phyloP scores from a whole-genome alignment of 1,140 invertebrate genomes.

The Drosophila ercepeae region DNA sequence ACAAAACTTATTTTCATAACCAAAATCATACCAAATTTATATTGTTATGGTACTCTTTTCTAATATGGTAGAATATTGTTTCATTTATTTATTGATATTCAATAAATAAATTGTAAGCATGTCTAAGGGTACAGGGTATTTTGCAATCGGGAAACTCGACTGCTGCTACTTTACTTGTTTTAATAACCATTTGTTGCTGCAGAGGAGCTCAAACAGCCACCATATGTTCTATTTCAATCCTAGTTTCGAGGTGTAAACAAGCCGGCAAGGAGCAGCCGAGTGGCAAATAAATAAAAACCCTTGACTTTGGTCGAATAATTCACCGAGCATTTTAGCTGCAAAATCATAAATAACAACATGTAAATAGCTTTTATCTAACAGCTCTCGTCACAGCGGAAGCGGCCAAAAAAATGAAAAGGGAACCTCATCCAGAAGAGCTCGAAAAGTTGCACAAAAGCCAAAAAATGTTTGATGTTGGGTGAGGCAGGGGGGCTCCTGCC shows the following conservation, averaged over 20 bases:
- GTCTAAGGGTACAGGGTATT: too few species aligned
- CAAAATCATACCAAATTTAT: too few species aligned
- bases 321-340: conserved; percentile 78
- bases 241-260: conserved; percentile 35
- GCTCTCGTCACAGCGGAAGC: conserved; percentile 78
- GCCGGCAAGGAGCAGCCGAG: conserved; percentile 33
- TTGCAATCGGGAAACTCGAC: too few species aligned
- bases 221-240: conserved; percentile 1
- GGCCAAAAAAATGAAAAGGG: conserved; percentile 10
- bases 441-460: conserved; percentile 69
- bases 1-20: too few species aligned
- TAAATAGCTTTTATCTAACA: conserved; percentile 82
- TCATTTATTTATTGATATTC: too few species aligned
- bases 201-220: background rate
- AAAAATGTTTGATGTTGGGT: background rate
- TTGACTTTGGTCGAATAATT: conserved; percentile 40
- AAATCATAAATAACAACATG: conserved; percentile 82
- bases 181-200: conserved; percentile 38
- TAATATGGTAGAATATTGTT: too few species aligned
- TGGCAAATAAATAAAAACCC: conserved; percentile 39
- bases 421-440: conserved; percentile 44
- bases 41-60: too few species aligned
- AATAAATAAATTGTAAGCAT: too few species aligned
- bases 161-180: too few species aligned
- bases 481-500: too few species aligned